phyloP scores from a whole-genome alignment of 2,797 vertebrate genomes.

The Eurystomus glaucurus region DNA sequence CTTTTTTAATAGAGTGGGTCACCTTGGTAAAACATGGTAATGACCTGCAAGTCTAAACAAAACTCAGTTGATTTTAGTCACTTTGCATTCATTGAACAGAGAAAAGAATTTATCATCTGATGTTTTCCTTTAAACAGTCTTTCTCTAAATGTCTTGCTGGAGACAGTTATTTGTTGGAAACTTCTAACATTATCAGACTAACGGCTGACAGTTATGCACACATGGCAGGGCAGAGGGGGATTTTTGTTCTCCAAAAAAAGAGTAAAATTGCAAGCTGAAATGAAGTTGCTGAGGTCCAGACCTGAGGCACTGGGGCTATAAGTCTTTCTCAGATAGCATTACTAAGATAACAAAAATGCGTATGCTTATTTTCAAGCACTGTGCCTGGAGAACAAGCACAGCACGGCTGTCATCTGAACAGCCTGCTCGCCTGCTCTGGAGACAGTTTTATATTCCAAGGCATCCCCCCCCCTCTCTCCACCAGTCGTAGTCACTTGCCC shows the following conservation, averaged over 20 bases:
- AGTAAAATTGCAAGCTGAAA: background rate
- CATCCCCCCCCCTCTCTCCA: background rate
- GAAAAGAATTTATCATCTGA: background rate
- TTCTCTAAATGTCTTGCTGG: background rate
- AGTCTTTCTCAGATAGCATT: constrained; percentile 15
- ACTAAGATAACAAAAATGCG: constrained; percentile 44
- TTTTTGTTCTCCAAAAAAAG: background rate
- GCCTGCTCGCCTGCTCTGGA: constrained; percentile 52
- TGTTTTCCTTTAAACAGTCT: background rate
- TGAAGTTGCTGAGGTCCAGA: background rate
- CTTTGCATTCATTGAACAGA: background rate
- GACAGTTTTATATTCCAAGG: constrained; percentile 68
- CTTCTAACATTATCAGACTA: background rate
- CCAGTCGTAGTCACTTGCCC: constrained; percentile 39
- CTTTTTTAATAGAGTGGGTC: background rate
- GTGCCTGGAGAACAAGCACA: constrained; percentile 34
- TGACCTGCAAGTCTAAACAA: background rate
- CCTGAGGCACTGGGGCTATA: background rate
- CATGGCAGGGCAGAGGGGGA: background rate
- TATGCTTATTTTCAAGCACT: constrained; percentile 33
- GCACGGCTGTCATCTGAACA: constrained; percentile 51
- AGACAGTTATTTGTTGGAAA: background rate
- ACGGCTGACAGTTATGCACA: background rate
- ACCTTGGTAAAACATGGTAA: background rate
- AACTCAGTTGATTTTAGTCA: background rate